phyloP scores from a whole-genome alignment of 1,140 invertebrate species.

The Drosophila mayri region DNA sequence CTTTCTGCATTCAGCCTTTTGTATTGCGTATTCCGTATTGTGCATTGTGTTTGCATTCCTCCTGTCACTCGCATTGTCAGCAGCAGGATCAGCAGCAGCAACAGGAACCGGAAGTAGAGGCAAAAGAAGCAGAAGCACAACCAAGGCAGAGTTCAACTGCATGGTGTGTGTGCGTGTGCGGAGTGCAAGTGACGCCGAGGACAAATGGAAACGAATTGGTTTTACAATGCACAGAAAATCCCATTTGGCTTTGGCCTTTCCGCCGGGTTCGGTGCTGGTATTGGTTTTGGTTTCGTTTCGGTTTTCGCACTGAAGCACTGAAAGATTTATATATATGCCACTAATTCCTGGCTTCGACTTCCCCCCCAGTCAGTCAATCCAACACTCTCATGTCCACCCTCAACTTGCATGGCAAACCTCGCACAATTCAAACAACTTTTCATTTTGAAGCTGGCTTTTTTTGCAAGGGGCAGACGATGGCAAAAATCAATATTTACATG shows the following conservation, averaged over 20 bases:
- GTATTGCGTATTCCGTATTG: slow-evolving; percentile 44
- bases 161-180: slow-evolving; percentile 15
- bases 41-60: slow-evolving; percentile 63
- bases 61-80: slow-evolving; percentile 75
- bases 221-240: slow-evolving; percentile 66
- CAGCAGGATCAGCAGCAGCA: slow-evolving; percentile 34
- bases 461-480: slow-evolving; percentile 12
- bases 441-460: slow-evolving; percentile 38
- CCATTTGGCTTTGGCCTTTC: slow-evolving; percentile 43
- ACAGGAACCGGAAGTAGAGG: slow-evolving; percentile 43
- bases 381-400: slow-evolving; percentile 22
- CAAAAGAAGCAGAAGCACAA: slow-evolving; percentile 8
- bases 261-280: not conserved
- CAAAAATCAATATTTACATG: slow-evolving; percentile 74
- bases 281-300: slow-evolving; percentile 31
- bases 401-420: slow-evolving; percentile 7
- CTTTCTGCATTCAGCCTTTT: slow-evolving; percentile 47
- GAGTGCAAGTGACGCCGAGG: slow-evolving; percentile 49
- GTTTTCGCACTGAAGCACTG: slow-evolving; percentile 25
- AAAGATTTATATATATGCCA: slow-evolving; percentile 36
- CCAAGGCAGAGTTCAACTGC: slow-evolving; percentile 60
- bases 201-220: slow-evolving; percentile 74
- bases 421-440: slow-evolving; percentile 39
- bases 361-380: slow-evolving; percentile 14
- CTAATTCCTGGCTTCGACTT: slow-evolving; percentile 44